These are phyloP conservation scores for Apamea sordens DNA, from an alignment of 2,888 invertebrate species.

Conservation along the genomic window DNA sequence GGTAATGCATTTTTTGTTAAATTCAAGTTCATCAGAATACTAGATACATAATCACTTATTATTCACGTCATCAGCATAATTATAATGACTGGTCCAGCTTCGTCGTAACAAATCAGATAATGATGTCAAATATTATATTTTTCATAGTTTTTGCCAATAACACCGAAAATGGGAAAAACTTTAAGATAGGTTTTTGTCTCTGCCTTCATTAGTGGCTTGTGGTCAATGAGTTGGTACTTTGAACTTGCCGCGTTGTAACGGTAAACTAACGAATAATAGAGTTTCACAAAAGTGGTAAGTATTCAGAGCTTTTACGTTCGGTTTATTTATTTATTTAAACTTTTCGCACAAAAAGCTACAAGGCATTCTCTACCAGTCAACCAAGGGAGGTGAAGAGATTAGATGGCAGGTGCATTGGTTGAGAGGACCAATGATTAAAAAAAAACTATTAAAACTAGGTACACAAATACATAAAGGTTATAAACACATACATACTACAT, in stretches of 20 bases:
- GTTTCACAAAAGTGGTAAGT: constrained; percentile 13
- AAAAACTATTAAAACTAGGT: no score
- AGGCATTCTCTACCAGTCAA: no score
- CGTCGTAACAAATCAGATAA: constrained; percentile 17
- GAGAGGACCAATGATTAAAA: no score
- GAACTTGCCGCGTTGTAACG: constrained; percentile 6
- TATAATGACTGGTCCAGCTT: constrained; percentile 2
- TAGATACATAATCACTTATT: constrained; percentile 9
- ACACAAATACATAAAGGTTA: no score
- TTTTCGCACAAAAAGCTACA: no score
- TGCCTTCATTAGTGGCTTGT: constrained; percentile 46
- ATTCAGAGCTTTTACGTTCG: neutral
- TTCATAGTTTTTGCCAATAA: constrained; percentile 38
- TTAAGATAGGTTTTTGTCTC: constrained; percentile 28
- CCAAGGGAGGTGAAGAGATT: no score
- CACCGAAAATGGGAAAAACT: constrained; percentile 14
- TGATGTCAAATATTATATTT: constrained; percentile 30
- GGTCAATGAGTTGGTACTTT: constrained; percentile 35
- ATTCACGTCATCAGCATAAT: neutral
- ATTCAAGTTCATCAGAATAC: neutral
- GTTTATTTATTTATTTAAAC: no score
- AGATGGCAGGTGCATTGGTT: no score
- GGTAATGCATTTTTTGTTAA: neutral
- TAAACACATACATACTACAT: no score
- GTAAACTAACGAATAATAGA: neutral